Conservation (phyloP, 2,113 vertebrate species). For the Neomonachus schauinslandi region DNA sequence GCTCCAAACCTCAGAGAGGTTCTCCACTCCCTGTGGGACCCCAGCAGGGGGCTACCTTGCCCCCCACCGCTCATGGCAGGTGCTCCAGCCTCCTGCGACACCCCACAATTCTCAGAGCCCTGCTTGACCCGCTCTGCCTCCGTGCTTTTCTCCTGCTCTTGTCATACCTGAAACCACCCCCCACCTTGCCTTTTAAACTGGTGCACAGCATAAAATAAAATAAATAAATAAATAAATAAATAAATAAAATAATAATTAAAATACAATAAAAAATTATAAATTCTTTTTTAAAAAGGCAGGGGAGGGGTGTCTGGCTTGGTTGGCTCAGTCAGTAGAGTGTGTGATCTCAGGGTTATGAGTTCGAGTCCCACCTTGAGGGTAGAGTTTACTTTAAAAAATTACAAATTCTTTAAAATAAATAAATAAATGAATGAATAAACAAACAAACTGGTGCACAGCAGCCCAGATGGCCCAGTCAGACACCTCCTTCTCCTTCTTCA, state of each 20-base stretch:
- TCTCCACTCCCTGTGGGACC: not conserved
- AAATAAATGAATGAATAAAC: not conserved
- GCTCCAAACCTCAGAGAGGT: not conserved
- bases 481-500: not conserved
- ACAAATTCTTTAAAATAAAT: not conserved
- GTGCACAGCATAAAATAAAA: not conserved
- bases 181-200: not conserved
- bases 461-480: not conserved
- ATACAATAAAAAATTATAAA: not conserved
- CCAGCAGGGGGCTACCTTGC: too few relatives aligned
- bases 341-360: not conserved
- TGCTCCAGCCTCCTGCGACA: not conserved
- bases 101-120: not conserved
- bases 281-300: not conserved
- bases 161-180: not conserved
- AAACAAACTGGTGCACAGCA: not conserved
- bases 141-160: too few relatives aligned
- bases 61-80: not conserved
- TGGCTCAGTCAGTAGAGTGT: not conserved
- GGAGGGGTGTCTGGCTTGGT: not conserved
- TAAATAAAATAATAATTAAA: not conserved
- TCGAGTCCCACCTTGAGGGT: not conserved
- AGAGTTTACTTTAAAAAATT: not conserved
- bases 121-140: not conserved
- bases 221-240: not conserved